A percentile compares a stretch with the other conserved stretches of the same genome.
These are phyloP conservation scores for Orthosia cruda DNA, from an alignment of 2,888 invertebrate species.

Conservation along the genomic window DNA sequence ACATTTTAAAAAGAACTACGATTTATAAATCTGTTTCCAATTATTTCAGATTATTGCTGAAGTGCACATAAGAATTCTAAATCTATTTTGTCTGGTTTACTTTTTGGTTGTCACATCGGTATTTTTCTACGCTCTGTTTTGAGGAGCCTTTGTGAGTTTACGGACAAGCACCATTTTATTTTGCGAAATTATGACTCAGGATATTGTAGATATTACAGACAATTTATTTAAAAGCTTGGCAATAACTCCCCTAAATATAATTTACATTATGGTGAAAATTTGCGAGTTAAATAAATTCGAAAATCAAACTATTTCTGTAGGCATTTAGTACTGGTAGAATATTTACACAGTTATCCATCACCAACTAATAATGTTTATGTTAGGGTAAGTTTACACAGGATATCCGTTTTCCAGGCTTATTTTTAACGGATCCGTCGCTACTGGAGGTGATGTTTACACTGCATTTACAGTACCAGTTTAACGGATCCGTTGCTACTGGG, in stretches of 20 bases:
- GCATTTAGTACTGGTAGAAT: background rate
- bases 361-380: constrained; percentile 25
- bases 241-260: too few relatives aligned
- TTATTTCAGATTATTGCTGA: constrained; percentile 25
- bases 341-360: constrained; percentile 27
- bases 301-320: background rate
- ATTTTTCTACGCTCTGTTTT: constrained; percentile 12
- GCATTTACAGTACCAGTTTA: too few relatives aligned
- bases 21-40: constrained; percentile 40
- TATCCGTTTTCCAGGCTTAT: too few relatives aligned
- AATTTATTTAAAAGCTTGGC: too few relatives aligned
- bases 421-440: too few relatives aligned
- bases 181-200: background rate
- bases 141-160: background rate
- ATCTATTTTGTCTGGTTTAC: constrained; percentile 23
- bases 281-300: too few relatives aligned
- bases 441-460: too few relatives aligned
- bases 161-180: background rate
- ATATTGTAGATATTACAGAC: background rate
- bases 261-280: too few relatives aligned
- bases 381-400: background rate
- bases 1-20: background rate
- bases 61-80: background rate
- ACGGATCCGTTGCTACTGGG: too few relatives aligned
- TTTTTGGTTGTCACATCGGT: constrained; percentile 18